Conservation (phyloP, 23 tunicate species). For the Halocynthia roretzi region DNA sequence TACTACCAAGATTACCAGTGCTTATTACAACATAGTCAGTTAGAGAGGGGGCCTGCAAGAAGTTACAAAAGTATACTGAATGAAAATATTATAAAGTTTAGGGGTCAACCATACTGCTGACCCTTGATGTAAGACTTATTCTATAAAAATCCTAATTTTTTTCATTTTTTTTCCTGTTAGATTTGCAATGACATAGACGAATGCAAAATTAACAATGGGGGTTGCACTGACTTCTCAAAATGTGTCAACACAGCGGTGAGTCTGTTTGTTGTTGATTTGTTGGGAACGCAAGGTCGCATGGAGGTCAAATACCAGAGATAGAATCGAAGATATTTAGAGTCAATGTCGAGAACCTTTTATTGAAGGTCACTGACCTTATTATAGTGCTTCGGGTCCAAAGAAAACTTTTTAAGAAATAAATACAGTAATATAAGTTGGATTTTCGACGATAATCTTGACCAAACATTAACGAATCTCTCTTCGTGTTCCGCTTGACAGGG, state of each 20-base stretch:
- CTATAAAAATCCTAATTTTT: neutral
- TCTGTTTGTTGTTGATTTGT: neutral
- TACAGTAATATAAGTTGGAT: too few species aligned
- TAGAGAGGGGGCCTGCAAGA: too few species aligned
- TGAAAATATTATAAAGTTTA: neutral
- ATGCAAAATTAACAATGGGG: constrained; percentile 44
- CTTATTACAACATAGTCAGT: too few species aligned
- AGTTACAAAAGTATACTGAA: too few species aligned
- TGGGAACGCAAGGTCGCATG: neutral
- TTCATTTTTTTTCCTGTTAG: constrained; percentile 24
- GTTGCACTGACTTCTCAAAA: constrained; percentile 42
- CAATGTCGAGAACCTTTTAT: too few species aligned
- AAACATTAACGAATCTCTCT: too few species aligned
- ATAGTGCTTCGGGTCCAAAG: too few species aligned
- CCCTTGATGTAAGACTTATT: neutral
- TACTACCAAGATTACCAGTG: too few species aligned
- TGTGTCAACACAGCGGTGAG: constrained; percentile 52
- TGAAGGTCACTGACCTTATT: too few species aligned
- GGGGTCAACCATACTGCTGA: constrained; percentile 3
- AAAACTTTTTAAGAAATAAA: too few species aligned
- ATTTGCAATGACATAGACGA: constrained; percentile 61
- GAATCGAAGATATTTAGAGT: neutral
- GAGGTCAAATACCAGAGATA: neutral
- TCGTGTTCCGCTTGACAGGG: constrained; percentile 24
- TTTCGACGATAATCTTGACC: too few species aligned